Conservation (phyloP, 2,888 invertebrate species). For the Aproaerema taeniolella region DNA sequence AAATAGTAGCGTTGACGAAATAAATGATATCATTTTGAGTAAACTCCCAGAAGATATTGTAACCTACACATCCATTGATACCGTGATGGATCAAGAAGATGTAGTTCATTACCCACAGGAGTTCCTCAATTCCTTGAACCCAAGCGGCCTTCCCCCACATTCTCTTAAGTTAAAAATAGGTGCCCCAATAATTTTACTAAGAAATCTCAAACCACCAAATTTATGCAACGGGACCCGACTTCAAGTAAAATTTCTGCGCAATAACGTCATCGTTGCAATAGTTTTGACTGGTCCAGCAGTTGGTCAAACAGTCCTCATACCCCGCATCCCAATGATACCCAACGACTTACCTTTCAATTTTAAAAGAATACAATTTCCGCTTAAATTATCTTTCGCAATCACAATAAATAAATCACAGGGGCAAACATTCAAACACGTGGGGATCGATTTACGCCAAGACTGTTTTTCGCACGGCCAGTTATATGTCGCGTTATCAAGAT, state of each 20-base stretch:
- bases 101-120: neutral
- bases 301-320: too few relatives aligned
- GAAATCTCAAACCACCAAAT: slow-evolving; percentile 2
- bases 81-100: neutral
- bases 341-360: too few relatives aligned
- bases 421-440: too few relatives aligned
- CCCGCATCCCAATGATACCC: too few relatives aligned
- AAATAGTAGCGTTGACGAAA: neutral
- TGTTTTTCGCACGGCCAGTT: too few relatives aligned
- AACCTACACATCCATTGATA: neutral
- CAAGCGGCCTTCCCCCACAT: neutral
- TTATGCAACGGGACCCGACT: slow-evolving; percentile 14
- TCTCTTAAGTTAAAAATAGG: neutral
- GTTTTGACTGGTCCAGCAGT: too few relatives aligned
- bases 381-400: too few relatives aligned
- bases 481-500: too few relatives aligned
- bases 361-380: too few relatives aligned
- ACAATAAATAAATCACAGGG: too few relatives aligned
- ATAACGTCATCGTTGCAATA: neutral
- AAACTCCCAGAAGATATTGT: neutral
- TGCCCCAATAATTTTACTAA: neutral
- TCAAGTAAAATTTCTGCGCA: slow-evolving; percentile 15
- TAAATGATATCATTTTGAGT: neutral
- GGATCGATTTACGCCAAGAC: too few relatives aligned
- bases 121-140: neutral